phyloP scores from a whole-genome alignment of 2,888 invertebrate genomes.

The Protonemura montana region DNA sequence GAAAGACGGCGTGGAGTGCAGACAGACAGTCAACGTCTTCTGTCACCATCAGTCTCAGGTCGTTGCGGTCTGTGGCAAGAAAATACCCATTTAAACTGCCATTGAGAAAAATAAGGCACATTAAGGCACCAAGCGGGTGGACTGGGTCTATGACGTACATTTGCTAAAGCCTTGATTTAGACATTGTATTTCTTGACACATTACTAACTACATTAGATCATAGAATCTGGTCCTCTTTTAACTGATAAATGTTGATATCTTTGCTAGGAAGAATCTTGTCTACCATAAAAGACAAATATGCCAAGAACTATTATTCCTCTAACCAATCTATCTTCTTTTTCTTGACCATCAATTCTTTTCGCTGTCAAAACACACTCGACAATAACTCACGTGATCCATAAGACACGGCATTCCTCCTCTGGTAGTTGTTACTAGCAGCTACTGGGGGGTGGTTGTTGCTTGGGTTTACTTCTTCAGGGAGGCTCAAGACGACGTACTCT shows the following conservation, averaged over 20 bases:
- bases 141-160: no score
- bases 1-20: constrained; percentile 62
- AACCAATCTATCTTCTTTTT: background rate
- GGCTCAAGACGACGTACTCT: constrained; percentile 55
- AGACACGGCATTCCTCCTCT: constrained; percentile 29
- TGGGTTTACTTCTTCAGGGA: constrained; percentile 49
- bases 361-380: background rate
- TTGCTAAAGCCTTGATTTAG: no score
- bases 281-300: no score
- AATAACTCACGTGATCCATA: constrained; percentile 22
- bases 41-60: constrained; percentile 42
- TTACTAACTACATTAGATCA: no score
- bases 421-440: constrained; percentile 42
- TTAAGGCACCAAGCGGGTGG: no score
- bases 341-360: background rate
- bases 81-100: background rate
- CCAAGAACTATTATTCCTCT: background rate
- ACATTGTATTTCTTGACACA: no score
- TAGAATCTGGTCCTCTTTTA: no score
- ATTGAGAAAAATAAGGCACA: no score
- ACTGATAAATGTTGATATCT: no score
- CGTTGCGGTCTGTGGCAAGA: constrained; percentile 36
- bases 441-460: constrained; percentile 53
- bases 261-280: no score
- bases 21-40: constrained; percentile 61